Conservation (phyloP, 2,797 vertebrate species). For the Mycteria americana region DNA sequence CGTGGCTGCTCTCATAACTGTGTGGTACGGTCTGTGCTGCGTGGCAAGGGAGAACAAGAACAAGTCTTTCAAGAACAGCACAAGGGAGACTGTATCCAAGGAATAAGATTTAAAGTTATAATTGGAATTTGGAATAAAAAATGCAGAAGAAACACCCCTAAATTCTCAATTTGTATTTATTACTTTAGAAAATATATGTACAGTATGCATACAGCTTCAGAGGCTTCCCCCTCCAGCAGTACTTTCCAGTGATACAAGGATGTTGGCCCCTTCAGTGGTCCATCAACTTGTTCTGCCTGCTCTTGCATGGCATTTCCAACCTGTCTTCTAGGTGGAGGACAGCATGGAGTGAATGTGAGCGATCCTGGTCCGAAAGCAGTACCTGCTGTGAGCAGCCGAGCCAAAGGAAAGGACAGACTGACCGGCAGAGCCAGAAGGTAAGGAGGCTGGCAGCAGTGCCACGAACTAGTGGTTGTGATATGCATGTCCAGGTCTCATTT, state of each 20-base stretch:
- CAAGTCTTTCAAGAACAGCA: not conserved
- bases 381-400: conserved; percentile 84
- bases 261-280: not conserved
- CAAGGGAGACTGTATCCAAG: not conserved
- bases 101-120: not conserved
- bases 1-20: not conserved
- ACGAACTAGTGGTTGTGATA: fast-evolving
- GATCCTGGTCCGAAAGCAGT: conserved; percentile 76
- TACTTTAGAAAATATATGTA: fast-evolving
- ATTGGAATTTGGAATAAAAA: not conserved
- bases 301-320: not conserved
- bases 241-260: not conserved
- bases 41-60: not conserved
- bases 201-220: not conserved
- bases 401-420: conserved; percentile 92
- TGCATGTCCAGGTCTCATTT: not conserved
- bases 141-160: not conserved
- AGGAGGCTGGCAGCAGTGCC: not conserved
- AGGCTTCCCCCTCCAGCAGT: not conserved
- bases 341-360: conserved; percentile 67
- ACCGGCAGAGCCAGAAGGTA: conserved; percentile 95
- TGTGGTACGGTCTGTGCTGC: not conserved
- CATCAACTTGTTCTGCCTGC: not conserved
- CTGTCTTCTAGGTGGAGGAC: conserved; percentile 79
- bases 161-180: not conserved